phyloP scores from a whole-genome alignment of 2,113 vertebrate species.

The Phrynosoma platyrhinos region DNA sequence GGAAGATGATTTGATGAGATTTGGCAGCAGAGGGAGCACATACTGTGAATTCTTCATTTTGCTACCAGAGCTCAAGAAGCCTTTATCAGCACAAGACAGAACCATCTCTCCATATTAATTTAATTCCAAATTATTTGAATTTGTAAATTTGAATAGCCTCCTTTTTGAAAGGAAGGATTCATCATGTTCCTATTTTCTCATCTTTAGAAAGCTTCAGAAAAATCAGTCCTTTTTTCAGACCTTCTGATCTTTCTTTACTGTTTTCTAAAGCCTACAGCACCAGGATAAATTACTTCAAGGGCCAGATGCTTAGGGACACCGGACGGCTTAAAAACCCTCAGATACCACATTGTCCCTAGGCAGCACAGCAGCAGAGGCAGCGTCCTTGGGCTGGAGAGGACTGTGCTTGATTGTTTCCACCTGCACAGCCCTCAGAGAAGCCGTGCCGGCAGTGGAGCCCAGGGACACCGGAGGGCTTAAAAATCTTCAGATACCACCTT shows the following conservation, averaged over 20 bases:
- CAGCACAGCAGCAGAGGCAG: too few species aligned
- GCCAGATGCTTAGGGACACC: background rate
- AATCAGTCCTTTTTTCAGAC: constrained; percentile 1
- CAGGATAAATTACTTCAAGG: constrained; percentile 30
- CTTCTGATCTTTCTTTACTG: background rate
- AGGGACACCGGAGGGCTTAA: too few species aligned
- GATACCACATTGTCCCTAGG: too few species aligned
- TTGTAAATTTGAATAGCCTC: constrained; percentile 34
- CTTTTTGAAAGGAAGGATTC: constrained; percentile 34
- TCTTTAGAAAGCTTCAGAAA: constrained; percentile 45
- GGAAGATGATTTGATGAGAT: accelerated
- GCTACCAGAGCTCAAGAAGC: constrained; percentile 38
- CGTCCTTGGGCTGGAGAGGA: too few species aligned
- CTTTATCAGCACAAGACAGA: constrained; percentile 49
- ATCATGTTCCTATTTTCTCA: background rate
- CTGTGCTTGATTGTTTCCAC: too few species aligned
- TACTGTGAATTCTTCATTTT: accelerated
- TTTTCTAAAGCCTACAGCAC: constrained; percentile 21
- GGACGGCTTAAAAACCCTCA: too few species aligned
- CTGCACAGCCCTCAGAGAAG: too few species aligned
- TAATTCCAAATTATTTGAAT: constrained; percentile 43
- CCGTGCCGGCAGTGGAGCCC: too few species aligned
- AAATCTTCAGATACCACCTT: too few species aligned
- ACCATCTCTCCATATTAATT: constrained; percentile 42
- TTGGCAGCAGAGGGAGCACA: background rate